These are phyloP conservation scores for Periophthalmodon schlosseri DNA, from an alignment of 2,113 vertebrate genomes.

Conservation along the genomic window DNA sequence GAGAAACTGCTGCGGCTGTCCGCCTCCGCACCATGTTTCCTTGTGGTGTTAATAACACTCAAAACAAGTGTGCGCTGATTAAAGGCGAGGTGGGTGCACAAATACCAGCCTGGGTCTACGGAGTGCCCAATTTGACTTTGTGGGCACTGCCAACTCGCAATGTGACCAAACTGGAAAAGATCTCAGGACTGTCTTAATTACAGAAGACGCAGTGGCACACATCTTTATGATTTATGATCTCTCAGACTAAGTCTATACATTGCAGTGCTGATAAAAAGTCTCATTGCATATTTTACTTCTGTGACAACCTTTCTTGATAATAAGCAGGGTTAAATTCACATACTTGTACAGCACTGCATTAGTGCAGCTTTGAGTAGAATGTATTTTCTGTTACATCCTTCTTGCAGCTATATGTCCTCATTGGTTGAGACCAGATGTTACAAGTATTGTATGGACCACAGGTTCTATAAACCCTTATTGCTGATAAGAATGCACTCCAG, in stretches of 20 bases:
- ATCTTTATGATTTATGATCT: slow-evolving; percentile 62
- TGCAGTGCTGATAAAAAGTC: background rate
- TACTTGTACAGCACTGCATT: no score
- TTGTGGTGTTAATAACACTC: slow-evolving; percentile 73
- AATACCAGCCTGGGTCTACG: slow-evolving; percentile 74
- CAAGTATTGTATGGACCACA: background rate
- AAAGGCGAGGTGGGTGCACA: slow-evolving; percentile 75
- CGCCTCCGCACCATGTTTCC: slow-evolving; percentile 67
- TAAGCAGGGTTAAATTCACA: no score
- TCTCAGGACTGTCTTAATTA: slow-evolving; percentile 74
- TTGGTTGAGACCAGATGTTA: no score
- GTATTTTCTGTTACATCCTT: no score
- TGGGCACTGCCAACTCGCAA: slow-evolving; percentile 67
- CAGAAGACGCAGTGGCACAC: slow-evolving; percentile 59
- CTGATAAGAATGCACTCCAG: background rate
- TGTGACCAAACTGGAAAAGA: slow-evolving; percentile 61
- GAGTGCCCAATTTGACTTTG: slow-evolving; percentile 65
- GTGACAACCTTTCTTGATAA: no score
- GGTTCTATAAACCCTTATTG: background rate
- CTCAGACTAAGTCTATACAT: slow-evolving; percentile 20
- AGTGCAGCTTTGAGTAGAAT: no score
- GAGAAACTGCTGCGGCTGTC: slow-evolving; percentile 63
- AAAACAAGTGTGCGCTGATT: slow-evolving; percentile 73
- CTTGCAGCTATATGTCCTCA: no score
- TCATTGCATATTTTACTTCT: no score